phyloP scores from a whole-genome alignment of 2,888 invertebrate species.

The Acleris emargana region DNA sequence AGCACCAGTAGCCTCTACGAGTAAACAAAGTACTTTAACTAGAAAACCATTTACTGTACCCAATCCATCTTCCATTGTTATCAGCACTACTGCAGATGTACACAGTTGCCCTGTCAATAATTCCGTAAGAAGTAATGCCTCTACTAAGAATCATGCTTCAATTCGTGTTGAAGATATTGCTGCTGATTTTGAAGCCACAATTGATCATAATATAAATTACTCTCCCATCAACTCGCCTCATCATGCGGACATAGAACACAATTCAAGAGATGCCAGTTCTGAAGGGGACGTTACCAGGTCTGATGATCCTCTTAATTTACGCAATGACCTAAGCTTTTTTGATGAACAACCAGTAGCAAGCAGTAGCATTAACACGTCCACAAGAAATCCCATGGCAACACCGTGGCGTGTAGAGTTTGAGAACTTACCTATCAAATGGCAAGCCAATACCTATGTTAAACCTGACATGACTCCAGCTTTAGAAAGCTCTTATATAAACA shows the following conservation, averaged over 20 bases:
- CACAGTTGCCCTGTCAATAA: slow-evolving; percentile 42
- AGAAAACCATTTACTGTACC: background rate
- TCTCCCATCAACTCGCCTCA: slow-evolving; percentile 68
- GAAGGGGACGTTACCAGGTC: slow-evolving; percentile 36
- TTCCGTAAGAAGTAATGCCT: slow-evolving; percentile 48
- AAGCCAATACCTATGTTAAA: slow-evolving; percentile 72
- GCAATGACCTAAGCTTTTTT: slow-evolving; percentile 69
- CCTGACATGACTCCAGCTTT: slow-evolving; percentile 80
- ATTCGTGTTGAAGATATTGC: slow-evolving; percentile 68
- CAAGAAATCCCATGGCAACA: slow-evolving; percentile 65
- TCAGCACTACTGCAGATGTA: slow-evolving; percentile 24
- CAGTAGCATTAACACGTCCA: slow-evolving; percentile 72
- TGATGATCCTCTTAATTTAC: slow-evolving; percentile 66
- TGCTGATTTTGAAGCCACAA: slow-evolving; percentile 60
- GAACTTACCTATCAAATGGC: slow-evolving; percentile 75
- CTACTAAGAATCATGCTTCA: slow-evolving; percentile 26
- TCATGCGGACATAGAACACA: slow-evolving; percentile 43
- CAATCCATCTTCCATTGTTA: slow-evolving; percentile 11
- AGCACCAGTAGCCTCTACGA: slow-evolving; percentile 28
- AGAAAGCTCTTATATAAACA: slow-evolving; percentile 71
- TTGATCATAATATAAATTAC: slow-evolving; percentile 61
- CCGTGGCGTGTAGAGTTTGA: slow-evolving; percentile 78
- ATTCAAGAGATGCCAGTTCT: slow-evolving; percentile 35
- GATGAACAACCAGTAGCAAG: slow-evolving; percentile 74
- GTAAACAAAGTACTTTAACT: background rate